Evolutionary conservation across 2,888 invertebrate species (phyloP), one percentile per base, ranked within the genome.

Genomic region (Drosophila fulvimacula): DNA sequence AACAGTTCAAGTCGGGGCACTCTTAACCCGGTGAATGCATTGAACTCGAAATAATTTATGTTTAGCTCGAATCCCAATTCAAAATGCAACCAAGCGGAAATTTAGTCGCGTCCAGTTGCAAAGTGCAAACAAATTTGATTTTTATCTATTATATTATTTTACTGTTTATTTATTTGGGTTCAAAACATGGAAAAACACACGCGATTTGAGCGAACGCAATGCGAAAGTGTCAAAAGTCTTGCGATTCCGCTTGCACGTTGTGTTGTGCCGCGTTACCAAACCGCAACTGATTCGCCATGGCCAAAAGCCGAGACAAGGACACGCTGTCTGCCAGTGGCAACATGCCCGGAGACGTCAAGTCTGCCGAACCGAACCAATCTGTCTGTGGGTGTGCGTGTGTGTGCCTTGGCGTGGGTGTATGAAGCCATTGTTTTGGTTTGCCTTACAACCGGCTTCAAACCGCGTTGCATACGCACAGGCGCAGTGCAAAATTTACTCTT

Each of bases 221-320:
- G 55, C 55, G 49, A 36, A 36, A 32, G 17, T 56, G 17, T 21
- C 36, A n/a, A 36, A 30, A 48, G 15, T 41, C 4, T 51, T 34
- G 19, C 57, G 59, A 11, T 41, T 59, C 79, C 87, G 86, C 67
- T 69, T 58, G 73, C 81, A 79, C 77, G 85, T 78, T 88, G 89
- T 90, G 81, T 78, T 77, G 75, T 85, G 86, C 76, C 85, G 83
- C 83, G 89, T 74, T 74, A 82, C 78, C 87, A 89, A 91, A 90
- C 90, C 90, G 91, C 91, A 91, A 92, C 91, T 92, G 91, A 91
- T 69, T 65, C 53, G 62, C 58, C 55, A 30, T 39, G 56, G 53
- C 46, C 46, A 24, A 17, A 62, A 39, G 60, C 53, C 61, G 53
- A 58, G 66, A 56, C 65, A 77, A 79, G 77, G 74, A 79, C 78